Percentiles rank a stretch among this genome's conserved stretches.
phyloP scores from a whole-genome alignment of 2,797 vertebrate genomes.

The Crenuchus spilurus region DNA sequence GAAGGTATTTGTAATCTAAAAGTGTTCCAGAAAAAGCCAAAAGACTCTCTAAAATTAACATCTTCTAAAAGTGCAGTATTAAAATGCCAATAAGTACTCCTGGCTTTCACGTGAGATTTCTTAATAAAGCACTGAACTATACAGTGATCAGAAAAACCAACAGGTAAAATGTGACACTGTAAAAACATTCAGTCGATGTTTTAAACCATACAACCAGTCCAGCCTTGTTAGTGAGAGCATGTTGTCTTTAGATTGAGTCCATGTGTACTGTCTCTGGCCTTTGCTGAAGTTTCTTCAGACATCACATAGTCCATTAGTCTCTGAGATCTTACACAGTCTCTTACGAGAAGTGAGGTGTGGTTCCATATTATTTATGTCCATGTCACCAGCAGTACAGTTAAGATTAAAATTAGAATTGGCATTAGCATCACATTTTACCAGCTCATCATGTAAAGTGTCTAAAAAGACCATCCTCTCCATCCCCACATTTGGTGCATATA shows the following conservation, averaged over 20 bases:
- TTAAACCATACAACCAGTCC: conserved; percentile 1
- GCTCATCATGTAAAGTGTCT: too few species aligned
- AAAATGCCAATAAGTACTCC: conserved; percentile 8
- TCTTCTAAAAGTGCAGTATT: not conserved
- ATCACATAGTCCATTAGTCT: too few species aligned
- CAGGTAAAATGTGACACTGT: not conserved
- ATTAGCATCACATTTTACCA: too few species aligned
- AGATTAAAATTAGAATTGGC: too few species aligned
- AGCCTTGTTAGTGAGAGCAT: conserved; percentile 5
- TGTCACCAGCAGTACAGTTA: too few species aligned
- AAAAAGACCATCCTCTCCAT: too few species aligned
- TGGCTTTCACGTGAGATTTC: not conserved
- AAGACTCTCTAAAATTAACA: not conserved
- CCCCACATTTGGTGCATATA: too few species aligned
- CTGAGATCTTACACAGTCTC: too few species aligned
- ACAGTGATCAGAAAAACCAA: not conserved
- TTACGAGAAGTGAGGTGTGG: too few species aligned
- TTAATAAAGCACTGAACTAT: too few species aligned
- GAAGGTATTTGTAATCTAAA: not conserved
- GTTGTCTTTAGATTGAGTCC: too few species aligned
- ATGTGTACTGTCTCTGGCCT: conserved; percentile 1
- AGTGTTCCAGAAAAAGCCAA: not conserved
- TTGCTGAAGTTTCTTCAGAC: not conserved
- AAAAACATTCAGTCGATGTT: not conserved
- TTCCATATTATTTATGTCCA: too few species aligned